A percentile compares a stretch with the other conserved stretches of the same genome.
phyloP scores from a whole-genome alignment of 2,113 vertebrate species.

The Corvus moneduloides region DNA sequence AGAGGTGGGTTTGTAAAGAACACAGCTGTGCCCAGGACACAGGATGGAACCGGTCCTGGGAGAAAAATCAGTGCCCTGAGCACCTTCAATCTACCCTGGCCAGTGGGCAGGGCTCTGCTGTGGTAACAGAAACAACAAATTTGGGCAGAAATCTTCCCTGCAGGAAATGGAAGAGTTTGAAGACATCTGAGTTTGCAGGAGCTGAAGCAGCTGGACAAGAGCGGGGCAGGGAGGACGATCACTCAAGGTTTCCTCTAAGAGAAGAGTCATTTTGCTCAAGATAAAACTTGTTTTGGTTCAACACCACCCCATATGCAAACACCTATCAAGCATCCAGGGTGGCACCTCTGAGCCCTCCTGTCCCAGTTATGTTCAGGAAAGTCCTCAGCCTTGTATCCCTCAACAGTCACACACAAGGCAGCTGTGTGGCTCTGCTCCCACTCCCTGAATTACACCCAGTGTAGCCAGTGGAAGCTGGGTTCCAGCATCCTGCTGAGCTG shows the following conservation, averaged over 20 bases:
- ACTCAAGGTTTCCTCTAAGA: background rate
- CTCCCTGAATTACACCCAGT: background rate
- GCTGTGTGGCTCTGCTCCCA: background rate
- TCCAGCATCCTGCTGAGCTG: background rate
- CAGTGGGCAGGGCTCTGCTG: background rate
- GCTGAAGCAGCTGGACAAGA: background rate
- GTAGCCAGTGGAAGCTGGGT: background rate
- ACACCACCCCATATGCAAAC: background rate
- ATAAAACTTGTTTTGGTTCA: background rate
- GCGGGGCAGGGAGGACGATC: background rate
- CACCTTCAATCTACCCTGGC: background rate
- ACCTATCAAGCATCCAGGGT: rapidly evolving
- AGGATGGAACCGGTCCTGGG: background rate
- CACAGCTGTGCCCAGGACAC: background rate
- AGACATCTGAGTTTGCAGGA: background rate
- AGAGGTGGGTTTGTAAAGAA: background rate
- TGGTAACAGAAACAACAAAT: background rate
- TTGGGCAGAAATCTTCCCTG: background rate
- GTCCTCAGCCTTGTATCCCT: background rate
- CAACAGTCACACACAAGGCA: background rate
- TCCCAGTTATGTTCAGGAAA: background rate
- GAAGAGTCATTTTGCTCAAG: background rate
- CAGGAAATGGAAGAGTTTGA: background rate
- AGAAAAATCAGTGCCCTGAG: background rate
- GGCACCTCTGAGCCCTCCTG: rapidly evolving